These are phyloP conservation scores for Trisateles emortualis DNA, from an alignment of 2,888 invertebrate genomes.

Conservation along the genomic window DNA sequence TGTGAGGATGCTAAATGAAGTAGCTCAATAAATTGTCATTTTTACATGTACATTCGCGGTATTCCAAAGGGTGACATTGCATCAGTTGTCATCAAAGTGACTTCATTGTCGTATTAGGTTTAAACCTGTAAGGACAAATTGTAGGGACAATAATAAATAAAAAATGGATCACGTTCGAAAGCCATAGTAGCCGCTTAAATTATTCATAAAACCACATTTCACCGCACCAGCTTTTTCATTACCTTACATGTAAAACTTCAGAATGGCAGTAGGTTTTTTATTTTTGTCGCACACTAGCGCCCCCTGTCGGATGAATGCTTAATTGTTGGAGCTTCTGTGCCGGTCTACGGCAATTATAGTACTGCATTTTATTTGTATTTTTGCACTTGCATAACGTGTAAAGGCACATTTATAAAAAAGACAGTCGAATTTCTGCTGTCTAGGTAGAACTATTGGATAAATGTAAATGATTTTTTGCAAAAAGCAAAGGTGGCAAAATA, in stretches of 20 bases:
- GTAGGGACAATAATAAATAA: background rate
- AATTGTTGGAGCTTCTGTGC: background rate
- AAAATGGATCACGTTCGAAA: background rate
- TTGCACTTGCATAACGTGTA: background rate
- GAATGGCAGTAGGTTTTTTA: slow-evolving; percentile 15
- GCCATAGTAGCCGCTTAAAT: background rate
- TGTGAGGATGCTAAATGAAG: no score
- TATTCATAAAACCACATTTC: slow-evolving; percentile 13
- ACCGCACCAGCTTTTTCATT: slow-evolving; percentile 19
- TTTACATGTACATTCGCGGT: no score
- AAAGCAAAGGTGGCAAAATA: no score
- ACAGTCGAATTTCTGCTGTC: no score
- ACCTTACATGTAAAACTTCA: slow-evolving; percentile 24
- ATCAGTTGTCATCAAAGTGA: no score
- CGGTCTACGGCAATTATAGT: background rate
- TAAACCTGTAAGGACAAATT: no score
- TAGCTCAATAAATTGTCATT: no score
- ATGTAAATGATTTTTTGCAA: no score
- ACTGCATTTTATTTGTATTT: background rate
- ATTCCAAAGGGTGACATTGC: no score
- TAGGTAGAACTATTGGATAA: no score
- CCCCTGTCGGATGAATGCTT: background rate
- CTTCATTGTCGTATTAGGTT: no score
- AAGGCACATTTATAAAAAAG: background rate
- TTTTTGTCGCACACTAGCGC: background rate